phyloP scores from a whole-genome alignment of 2,113 vertebrate genomes.

The Paramormyrops kingsleyae region DNA sequence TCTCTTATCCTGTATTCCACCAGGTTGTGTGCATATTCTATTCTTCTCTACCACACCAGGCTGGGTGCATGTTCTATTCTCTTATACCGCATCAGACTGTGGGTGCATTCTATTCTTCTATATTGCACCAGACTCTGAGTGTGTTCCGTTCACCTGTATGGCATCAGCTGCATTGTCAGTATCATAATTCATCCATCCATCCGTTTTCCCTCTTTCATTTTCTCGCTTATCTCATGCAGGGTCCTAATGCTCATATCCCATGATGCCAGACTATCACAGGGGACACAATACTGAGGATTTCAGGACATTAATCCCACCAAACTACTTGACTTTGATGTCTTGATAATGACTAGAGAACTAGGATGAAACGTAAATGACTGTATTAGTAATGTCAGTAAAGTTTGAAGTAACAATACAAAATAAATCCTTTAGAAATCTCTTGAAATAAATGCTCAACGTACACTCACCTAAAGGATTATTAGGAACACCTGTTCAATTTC shows the following conservation, averaged over 20 bases:
- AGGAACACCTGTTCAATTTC: too few species aligned
- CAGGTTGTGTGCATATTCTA: background rate
- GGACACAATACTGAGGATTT: background rate
- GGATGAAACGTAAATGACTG: background rate
- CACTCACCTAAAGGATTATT: too few species aligned
- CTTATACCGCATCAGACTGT: background rate
- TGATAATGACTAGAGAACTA: background rate
- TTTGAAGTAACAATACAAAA: background rate
- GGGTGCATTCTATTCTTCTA: background rate
- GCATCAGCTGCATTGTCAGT: background rate
- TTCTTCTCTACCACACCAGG: background rate
- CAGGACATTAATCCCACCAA: background rate
- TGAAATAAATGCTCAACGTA: background rate
- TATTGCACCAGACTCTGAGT: background rate
- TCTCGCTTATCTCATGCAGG: too few species aligned
- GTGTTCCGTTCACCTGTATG: background rate
- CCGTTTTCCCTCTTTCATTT: too few species aligned
- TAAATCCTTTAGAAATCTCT: background rate
- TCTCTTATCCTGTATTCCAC: background rate
- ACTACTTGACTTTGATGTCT: background rate
- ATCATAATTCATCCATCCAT: background rate
- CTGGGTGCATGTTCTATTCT: background rate
- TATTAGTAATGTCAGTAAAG: background rate
- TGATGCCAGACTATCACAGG: too few species aligned
- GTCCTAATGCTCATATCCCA: too few species aligned